Evolutionary conservation across 2,888 invertebrate species (phyloP).

Genomic region (Ametastegia equiseti): DNA sequence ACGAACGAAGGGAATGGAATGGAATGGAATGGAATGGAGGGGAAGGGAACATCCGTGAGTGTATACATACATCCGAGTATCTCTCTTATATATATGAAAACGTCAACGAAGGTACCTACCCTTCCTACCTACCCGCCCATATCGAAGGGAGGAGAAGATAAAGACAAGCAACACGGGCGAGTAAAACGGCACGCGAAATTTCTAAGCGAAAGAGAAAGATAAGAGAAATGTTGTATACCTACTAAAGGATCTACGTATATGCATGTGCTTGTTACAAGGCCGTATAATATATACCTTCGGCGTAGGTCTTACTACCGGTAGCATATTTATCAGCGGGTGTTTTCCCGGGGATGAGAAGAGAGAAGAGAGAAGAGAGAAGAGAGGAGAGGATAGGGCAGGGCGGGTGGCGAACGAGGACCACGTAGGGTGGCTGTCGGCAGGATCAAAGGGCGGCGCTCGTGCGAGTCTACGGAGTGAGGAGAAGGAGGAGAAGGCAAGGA

Average conservation of each 20-base stretch:
- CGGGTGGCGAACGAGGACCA: constrained; percentile 33
- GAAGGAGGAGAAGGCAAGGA: constrained; percentile 58
- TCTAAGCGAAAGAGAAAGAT: constrained; percentile 50
- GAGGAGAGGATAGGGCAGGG: background rate
- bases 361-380: background rate
- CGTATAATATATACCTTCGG: constrained; percentile 41
- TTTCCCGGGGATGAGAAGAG: constrained; percentile 49
- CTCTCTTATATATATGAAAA: background rate
- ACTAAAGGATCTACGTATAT: background rate
- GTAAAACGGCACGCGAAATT: no score
- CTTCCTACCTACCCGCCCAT: no score
- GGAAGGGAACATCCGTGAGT: background rate
- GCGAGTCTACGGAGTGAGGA: constrained; percentile 64
- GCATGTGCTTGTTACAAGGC: constrained; percentile 40
- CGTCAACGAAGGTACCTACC: no score
- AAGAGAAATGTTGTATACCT: constrained; percentile 49
- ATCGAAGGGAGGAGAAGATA: no score
- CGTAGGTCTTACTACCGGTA: constrained; percentile 55
- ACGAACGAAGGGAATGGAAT: background rate
- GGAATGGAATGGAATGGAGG: background rate
- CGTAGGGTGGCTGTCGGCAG: constrained; percentile 67
- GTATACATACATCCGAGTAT: background rate
- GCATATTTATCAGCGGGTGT: constrained; percentile 63
- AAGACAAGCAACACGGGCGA: constrained; percentile 7
- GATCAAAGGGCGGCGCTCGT: constrained; percentile 74